A percentile compares a stretch with the other conserved stretches of the same genome.
Conservation (phyloP, 2,113 vertebrate species). For the Rana temporaria region DNA sequence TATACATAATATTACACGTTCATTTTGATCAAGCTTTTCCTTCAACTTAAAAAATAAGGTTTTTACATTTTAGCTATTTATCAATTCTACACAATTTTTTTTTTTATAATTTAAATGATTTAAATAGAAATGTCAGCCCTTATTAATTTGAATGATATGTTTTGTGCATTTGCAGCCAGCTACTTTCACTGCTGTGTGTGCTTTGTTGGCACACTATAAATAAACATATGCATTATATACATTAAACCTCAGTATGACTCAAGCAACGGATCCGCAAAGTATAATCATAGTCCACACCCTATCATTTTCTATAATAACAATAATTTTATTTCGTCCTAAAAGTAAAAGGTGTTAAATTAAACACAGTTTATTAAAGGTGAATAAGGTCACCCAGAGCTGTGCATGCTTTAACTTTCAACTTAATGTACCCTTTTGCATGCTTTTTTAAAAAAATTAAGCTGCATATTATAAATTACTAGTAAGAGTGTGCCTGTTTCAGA, state of each 20-base stretch:
- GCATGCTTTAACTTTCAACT: background rate
- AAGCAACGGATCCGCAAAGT: constrained; percentile 9
- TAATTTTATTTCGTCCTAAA: constrained; percentile 24
- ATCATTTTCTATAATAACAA: constrained; percentile 45
- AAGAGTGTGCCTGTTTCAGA: no score
- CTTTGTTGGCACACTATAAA: constrained; percentile 31
- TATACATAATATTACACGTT: no score
- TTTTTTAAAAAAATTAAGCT: background rate
- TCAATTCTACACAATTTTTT: no score
- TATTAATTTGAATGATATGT: no score
- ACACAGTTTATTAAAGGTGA: constrained; percentile 28
- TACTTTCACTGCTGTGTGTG: background rate
- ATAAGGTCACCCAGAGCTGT: background rate
- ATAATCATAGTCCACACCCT: constrained; percentile 48
- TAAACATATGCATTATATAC: constrained; percentile 45
- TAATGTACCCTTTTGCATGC: background rate
- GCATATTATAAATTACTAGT: no score
- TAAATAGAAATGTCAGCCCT: no score
- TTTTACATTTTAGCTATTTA: no score
- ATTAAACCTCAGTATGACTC: constrained; percentile 40
- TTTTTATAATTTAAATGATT: no score
- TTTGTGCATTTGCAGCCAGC: no score
- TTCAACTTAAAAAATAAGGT: no score
- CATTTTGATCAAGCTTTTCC: no score
- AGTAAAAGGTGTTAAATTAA: constrained; percentile 47